These are phyloP conservation scores for Philhelius pedissequus DNA, from an alignment of 2,888 invertebrate species.

Conservation along the genomic window DNA sequence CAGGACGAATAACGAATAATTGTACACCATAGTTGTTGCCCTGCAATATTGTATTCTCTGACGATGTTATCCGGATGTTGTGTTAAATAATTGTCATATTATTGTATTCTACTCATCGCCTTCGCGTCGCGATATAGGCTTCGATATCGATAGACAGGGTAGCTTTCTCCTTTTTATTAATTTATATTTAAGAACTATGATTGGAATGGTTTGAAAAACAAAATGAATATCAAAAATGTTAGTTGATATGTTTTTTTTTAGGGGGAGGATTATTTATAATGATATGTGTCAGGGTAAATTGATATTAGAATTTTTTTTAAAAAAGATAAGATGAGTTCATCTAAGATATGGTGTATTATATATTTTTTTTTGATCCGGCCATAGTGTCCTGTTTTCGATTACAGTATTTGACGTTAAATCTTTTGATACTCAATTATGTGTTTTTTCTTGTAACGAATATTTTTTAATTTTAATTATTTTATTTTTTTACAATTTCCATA, in stretches of 20 bases:
- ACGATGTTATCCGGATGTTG: conserved; percentile 51
- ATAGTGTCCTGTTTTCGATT: neutral
- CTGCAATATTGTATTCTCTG: neutral
- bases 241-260: neutral
- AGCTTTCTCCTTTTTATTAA: neutral
- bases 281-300: neutral
- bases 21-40: conserved; percentile 1
- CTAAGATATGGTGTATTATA: neutral
- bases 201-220: neutral
- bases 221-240: neutral
- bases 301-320: too few relatives aligned
- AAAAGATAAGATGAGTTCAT: too few relatives aligned
- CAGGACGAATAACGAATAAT: neutral
- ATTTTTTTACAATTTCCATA: neutral
- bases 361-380: neutral
- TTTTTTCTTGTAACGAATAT: neutral
- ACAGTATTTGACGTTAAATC: neutral
- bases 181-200: neutral
- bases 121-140: neutral
- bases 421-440: neutral
- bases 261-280: neutral
- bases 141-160: too few relatives aligned
- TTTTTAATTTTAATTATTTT: neutral
- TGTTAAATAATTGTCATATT: conserved; percentile 46
- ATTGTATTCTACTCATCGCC: conserved; percentile 26